A percentile compares a stretch with the other conserved stretches of the same genome.
These are phyloP conservation scores for Chiropotes sagulatus DNA, from an alignment of 2,797 vertebrate species.

Conservation along the genomic window DNA sequence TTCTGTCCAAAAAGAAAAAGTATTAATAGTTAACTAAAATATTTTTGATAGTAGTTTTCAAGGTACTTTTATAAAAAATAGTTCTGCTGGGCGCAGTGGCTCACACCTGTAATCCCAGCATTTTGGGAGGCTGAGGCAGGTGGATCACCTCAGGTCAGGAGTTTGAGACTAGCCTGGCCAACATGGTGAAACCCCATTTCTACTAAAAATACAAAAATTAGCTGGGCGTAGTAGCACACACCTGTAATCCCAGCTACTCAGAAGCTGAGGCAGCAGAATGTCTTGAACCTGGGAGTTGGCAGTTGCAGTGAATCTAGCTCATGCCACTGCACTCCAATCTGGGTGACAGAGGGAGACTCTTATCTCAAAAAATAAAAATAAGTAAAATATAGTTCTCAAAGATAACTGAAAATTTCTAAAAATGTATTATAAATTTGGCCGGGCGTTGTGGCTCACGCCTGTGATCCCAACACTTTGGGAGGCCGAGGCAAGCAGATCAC, in stretches of 20 bases:
- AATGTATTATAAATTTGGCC: neutral
- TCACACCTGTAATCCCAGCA: neutral
- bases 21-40: neutral
- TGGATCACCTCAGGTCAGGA: too few relatives aligned
- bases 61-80: neutral
- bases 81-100: neutral
- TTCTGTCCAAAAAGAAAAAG: too few relatives aligned
- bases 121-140: neutral
- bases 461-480: too few relatives aligned
- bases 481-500: too few relatives aligned
- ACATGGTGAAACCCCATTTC: too few relatives aligned
- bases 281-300: neutral
- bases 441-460: too few relatives aligned
- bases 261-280: neutral
- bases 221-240: too few relatives aligned
- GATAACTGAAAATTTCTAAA: neutral
- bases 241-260: neutral
- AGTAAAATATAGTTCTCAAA: neutral
- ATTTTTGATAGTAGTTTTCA: conserved; percentile 15
- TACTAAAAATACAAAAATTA: too few relatives aligned
- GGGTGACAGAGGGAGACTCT: neutral
- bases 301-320: neutral
- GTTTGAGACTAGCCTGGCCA: too few relatives aligned
- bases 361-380: neutral
- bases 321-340: neutral